Conservation (phyloP, 2,113 vertebrate genomes). For the Lepus timidus region DNA sequence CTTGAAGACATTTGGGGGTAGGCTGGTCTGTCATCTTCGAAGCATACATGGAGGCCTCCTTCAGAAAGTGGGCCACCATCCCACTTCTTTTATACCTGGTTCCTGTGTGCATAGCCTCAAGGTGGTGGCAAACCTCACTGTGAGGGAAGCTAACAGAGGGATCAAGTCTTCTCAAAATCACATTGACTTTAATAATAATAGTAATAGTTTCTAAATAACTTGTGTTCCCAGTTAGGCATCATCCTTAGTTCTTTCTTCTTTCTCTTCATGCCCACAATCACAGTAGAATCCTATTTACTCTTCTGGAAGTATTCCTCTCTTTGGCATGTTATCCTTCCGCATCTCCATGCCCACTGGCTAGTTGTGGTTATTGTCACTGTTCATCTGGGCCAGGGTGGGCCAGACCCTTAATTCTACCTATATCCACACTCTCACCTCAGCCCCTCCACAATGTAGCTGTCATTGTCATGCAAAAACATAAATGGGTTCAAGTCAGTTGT, state of each 20-base stretch:
- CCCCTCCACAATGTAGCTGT: not conserved
- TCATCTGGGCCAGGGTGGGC: not conserved
- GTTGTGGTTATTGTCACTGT: not conserved
- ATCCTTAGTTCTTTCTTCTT: not conserved
- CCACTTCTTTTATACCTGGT: not conserved
- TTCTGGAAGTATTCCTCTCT: not conserved
- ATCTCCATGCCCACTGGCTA: not conserved
- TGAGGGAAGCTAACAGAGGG: not conserved
- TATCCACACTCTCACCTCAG: not conserved
- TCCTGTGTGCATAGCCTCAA: not conserved
- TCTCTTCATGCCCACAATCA: not conserved
- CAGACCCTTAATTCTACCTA: not conserved
- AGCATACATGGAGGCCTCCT: not conserved
- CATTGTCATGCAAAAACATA: not conserved
- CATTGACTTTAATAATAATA: conserved; percentile 14
- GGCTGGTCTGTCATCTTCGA: not conserved
- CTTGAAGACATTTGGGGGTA: not conserved
- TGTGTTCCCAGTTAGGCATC: not conserved
- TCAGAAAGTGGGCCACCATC: not conserved
- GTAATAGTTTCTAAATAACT: conserved; percentile 12
- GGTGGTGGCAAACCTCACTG: not conserved
- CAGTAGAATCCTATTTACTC: not conserved
- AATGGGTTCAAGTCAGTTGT: not conserved
- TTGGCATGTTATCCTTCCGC: not conserved
- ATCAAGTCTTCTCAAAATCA: not conserved